Base-by-base conservation (phyloP, 1,140 invertebrate species). In the Listronotus oregonensis region DNA sequence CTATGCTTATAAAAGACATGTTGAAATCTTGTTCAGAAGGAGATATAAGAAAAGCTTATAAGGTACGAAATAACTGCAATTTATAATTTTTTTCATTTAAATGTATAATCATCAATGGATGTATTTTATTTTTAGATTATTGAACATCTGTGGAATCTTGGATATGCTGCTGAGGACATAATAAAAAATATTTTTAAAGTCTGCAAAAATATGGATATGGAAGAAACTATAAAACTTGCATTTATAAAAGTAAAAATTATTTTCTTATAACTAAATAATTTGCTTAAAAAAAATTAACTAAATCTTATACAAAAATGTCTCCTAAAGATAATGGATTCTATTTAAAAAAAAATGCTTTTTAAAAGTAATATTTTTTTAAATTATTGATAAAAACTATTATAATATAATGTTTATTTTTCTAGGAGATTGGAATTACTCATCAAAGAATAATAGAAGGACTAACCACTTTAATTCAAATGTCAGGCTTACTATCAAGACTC, bases 91-190 rank as follows among this genome's bases (percentile, higher is more conserved):
- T 27, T 27, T 27, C n/a, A n/a, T n/a, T n/a, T n/a, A n/a, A n/a
- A n/a, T 9, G 14, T 7, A 51, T 27, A 51, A 51, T 51, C 8
- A 7, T 27, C 37, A 11, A 6, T 6, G 42, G 40, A 39, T 50
- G 5, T 61, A 12, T 46, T 14, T 46, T 40, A 42, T 27, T 70
- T 73, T 78, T 69, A 90, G 86, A 86, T 95, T 32, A 86, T 98
- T 74, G 84, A 87, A 11, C 90, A 95, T 78, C 82, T 99, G 17
- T 97, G 93, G 90, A 90, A 89, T 75, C 82, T 97, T 56, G 97
- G 97, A 1, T 99, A 99, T 81, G 95, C 95, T 1, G 85, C 95
- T 0, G 95, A 99, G 80, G 97, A 99, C 83, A 94, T 99, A 44
- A 93, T 99, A 67, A 88, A 87, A 57, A 99, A 96, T 79, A 89